Evolutionary conservation across 1,140 invertebrate species (phyloP).

Genomic region (Ptiloglossa arizonensis): DNA sequence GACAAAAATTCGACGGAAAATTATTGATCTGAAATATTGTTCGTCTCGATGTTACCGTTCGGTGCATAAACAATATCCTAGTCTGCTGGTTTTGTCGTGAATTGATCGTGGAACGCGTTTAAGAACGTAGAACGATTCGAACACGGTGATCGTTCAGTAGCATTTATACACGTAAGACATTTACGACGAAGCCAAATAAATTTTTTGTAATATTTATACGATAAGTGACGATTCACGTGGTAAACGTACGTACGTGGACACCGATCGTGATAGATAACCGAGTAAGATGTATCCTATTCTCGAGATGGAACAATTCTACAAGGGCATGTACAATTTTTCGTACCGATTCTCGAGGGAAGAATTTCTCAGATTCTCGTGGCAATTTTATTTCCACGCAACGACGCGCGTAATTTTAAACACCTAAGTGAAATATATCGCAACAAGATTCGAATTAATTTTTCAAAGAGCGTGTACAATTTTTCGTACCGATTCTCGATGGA

Average conservation of each 20-base stretch:
- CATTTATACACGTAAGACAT: not conserved
- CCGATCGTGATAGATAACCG: not conserved
- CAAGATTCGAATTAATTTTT: no score
- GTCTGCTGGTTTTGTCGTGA: conserved; percentile 24
- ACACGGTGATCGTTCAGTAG: no score
- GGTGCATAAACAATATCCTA: conserved; percentile 30
- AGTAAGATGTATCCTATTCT: not conserved
- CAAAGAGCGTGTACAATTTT: conserved; percentile 2
- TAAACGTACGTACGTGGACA: not conserved
- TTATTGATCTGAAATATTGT: no score
- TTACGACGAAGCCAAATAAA: conserved; percentile 25
- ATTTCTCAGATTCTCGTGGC: conserved; percentile 12
- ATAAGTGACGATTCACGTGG: not conserved
- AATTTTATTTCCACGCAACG: not conserved
- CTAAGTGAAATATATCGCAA: no score
- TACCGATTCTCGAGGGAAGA: conserved; percentile 12
- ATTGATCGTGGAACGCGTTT: no score
- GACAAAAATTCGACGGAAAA: no score
- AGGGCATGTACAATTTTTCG: conserved; percentile 8
- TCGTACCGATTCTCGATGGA: conserved; percentile 7
- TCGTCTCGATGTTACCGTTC: no score
- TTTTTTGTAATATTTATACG: not conserved
- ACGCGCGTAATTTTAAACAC: not conserved
- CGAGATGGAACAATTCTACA: not conserved
- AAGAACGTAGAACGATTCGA: no score